Base-by-base conservation (phyloP, 2,113 vertebrate genomes). In the Otus sunia region DNA sequence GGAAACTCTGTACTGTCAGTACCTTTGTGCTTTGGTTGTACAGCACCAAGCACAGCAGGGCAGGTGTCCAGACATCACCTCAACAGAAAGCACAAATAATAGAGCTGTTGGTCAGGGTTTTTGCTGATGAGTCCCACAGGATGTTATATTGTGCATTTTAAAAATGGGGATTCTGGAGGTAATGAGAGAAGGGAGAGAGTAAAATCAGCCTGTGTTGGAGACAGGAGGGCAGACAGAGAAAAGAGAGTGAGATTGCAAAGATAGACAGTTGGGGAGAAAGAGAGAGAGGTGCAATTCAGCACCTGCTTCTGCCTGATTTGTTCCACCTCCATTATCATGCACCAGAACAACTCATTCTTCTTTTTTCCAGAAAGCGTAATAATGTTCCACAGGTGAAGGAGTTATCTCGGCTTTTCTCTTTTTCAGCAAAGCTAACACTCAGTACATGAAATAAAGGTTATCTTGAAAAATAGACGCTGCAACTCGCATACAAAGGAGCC, bases 401-500 rank as follows among this genome's bases (percentile, higher is more conserved):
- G 73, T 97, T 97, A 88, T 92, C 91, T 97, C 10, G 37, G 81
- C 88, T 92, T 90, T 91, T 96, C 96, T 92, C 94, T 85, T 81
- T 94, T 58, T 88, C 85, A 97, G 86, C 90, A 63, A 96, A 94
- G 86, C 87, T 96, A 91, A 94, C 80, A 95, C 77, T 97, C 91
- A 67, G 53, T 93, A 93, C 92, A 94, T 94, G 88, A 97, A 97
- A 95, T 96, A 95, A 96, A 78, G 80, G 90, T 94, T 97, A 96
- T 95, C 78, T 96, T 95, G 69, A 92, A 97, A 97, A 97, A 96
- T 81, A 95, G 90, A 87, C 1, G 12, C 82, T 91, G 88, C 66
- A 66, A 88, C 94, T 96, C 3, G 90, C 75, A 90, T 97, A 93
- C 83, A 92, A 95, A 91, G 87, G 50, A 97, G 91, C 19, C 92